phyloP scores from a whole-genome alignment of 92 coral and sea anemone genomes.

The Scolanthus callimorphus region DNA sequence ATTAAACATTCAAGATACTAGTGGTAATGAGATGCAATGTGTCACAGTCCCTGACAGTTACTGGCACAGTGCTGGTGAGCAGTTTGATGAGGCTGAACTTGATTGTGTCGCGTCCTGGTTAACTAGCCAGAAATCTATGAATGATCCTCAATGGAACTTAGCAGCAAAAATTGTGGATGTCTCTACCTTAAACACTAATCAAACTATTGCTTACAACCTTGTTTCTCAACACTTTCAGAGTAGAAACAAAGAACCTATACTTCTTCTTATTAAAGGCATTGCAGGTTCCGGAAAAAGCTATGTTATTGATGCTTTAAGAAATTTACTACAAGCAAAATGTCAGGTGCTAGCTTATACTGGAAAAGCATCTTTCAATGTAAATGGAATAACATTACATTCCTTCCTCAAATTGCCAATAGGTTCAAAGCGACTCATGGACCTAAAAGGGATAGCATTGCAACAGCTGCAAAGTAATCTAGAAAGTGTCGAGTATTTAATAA shows the following conservation, averaged over 20 bases:
- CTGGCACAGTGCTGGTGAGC: background rate
- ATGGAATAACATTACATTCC: slow-evolving; percentile 47
- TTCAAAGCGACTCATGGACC: slow-evolving; percentile 43
- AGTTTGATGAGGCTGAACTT: slow-evolving; percentile 21
- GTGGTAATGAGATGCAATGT: slow-evolving; percentile 21
- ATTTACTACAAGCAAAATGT: background rate
- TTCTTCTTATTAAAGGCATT: slow-evolving; percentile 1
- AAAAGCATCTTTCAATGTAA: slow-evolving; percentile 54
- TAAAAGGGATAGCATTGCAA: slow-evolving; percentile 58
- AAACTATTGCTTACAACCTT: slow-evolving; percentile 32
- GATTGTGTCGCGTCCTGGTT: slow-evolving; percentile 19
- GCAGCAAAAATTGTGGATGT: slow-evolving; percentile 32
- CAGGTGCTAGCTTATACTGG: slow-evolving; percentile 41
- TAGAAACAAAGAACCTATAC: slow-evolving; percentile 1
- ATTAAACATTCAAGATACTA: slow-evolving; percentile 14
- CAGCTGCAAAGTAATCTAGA: slow-evolving; percentile 54
- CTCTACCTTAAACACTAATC: slow-evolving; percentile 26
- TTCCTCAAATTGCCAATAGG: slow-evolving; percentile 48
- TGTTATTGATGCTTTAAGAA: slow-evolving; percentile 6
- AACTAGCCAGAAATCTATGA: slow-evolving; percentile 13
- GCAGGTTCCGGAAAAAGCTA: slow-evolving; percentile 6
- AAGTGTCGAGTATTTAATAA: slow-evolving; percentile 44
- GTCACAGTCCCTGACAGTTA: slow-evolving; percentile 34
- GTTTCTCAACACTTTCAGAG: slow-evolving; percentile 18
- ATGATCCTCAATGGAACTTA: background rate